A percentile compares a stretch with the other conserved stretches of the same genome.
Evolutionary conservation across 2,113 vertebrate species (phyloP).

Genomic region (Hippopotamus amphibius): DNA sequence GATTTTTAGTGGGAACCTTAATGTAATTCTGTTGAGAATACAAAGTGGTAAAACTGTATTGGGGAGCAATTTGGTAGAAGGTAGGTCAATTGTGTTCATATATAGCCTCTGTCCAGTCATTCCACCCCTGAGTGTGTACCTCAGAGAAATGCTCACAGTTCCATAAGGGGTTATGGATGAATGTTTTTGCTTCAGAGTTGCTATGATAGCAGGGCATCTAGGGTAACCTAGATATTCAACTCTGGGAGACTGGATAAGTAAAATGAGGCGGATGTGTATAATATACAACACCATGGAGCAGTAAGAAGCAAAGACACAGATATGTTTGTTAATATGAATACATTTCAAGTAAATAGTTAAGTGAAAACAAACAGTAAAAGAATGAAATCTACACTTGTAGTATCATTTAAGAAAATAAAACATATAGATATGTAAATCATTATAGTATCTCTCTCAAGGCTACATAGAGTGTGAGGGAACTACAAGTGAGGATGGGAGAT

Average conservation of each 20-base stretch:
- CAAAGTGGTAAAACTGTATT: neutral
- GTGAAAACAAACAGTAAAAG: neutral
- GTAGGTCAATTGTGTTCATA: neutral
- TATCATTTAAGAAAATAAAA: neutral
- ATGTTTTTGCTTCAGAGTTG: neutral
- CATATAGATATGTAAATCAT: neutral
- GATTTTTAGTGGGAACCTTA: neutral
- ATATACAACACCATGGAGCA: neutral
- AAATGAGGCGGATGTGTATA: neutral
- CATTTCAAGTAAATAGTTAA: neutral
- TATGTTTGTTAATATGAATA: neutral
- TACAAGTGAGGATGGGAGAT: neutral
- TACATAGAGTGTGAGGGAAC: neutral
- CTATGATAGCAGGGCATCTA: neutral
- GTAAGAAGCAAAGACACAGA: neutral
- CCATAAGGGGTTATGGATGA: accelerated
- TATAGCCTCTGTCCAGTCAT: neutral
- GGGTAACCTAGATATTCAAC: neutral
- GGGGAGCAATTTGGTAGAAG: neutral
- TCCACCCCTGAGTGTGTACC: neutral
- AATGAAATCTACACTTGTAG: neutral
- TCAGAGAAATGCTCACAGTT: neutral
- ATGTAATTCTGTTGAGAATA: neutral
- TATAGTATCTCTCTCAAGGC: neutral
- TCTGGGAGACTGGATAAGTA: neutral